phyloP scores from a whole-genome alignment of 2,113 vertebrate genomes.

The Notothenia coriiceps region DNA sequence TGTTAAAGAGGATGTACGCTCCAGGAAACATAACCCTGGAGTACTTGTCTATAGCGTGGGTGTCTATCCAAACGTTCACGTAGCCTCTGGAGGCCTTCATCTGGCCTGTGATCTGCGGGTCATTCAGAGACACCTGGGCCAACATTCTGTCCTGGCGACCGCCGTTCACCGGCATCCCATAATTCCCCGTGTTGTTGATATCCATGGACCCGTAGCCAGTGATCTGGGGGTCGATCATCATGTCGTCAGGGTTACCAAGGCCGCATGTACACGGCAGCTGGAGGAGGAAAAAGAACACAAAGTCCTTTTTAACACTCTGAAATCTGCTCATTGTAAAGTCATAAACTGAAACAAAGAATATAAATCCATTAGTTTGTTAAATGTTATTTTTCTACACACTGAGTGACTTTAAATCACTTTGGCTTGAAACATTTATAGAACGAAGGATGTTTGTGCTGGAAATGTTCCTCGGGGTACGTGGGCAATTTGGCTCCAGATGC shows the following conservation, averaged over 20 bases:
- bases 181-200: slow-evolving; percentile 86
- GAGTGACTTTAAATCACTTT: slow-evolving; percentile 38
- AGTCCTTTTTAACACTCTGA: not conserved
- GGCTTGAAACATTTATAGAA: slow-evolving; percentile 50
- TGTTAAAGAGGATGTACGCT: slow-evolving; percentile 95
- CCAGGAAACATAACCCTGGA: slow-evolving; percentile 96
- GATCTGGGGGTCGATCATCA: slow-evolving; percentile 88
- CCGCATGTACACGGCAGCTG: slow-evolving; percentile 93
- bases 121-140: slow-evolving; percentile 89
- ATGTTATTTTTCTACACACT: slow-evolving; percentile 30
- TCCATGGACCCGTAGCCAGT: slow-evolving; percentile 90
- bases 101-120: slow-evolving; percentile 86
- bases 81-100: slow-evolving; percentile 89
- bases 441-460: slow-evolving; percentile 60
- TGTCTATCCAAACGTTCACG: slow-evolving; percentile 95
- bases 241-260: slow-evolving; percentile 86
- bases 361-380: slow-evolving; percentile 1
- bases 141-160: slow-evolving; percentile 91
- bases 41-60: slow-evolving; percentile 98
- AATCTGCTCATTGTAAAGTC: not conserved
- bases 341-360: not conserved
- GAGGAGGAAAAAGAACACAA: not conserved
- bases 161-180: slow-evolving; percentile 87
- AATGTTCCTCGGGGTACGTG: slow-evolving; percentile 64
- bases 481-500: slow-evolving; percentile 78